Conservation (phyloP, 2,888 invertebrate species). For the Drymonia ruficornis region DNA sequence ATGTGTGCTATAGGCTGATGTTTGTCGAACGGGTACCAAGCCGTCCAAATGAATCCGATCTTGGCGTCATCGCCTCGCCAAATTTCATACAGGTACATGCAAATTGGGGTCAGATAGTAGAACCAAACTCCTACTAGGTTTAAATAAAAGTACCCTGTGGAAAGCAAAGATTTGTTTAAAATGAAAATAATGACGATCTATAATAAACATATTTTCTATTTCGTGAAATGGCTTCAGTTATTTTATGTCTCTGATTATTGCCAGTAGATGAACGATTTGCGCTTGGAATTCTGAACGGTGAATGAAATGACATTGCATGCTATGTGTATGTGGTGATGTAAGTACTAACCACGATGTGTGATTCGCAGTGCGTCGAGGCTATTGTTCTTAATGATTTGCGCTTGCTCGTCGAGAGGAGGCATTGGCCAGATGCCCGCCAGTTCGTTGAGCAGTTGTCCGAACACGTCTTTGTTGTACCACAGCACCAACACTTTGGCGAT, state of each 20-base stretch:
- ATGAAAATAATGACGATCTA: not conserved
- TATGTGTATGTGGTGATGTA: not conserved
- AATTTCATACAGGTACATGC: conserved; percentile 55
- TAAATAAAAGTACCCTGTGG: conserved; percentile 68
- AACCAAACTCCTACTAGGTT: conserved; percentile 72
- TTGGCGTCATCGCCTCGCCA: conserved; percentile 51
- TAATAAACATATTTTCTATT: not conserved
- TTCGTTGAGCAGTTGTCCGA: conserved; percentile 62
- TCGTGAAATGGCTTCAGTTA: no score
- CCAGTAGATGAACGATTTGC: no score
- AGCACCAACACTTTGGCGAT: conserved; percentile 69
- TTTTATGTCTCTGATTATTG: no score
- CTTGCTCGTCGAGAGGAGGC: conserved; percentile 60
- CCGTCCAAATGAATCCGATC: conserved; percentile 72
- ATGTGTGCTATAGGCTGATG: conserved; percentile 61
- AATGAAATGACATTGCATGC: no score
- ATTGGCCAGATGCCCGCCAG: conserved; percentile 74
- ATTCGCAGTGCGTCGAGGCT: conserved; percentile 63
- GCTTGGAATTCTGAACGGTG: no score
- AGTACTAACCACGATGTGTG: conserved; percentile 65
- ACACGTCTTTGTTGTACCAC: conserved; percentile 73
- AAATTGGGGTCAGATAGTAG: conserved; percentile 72
- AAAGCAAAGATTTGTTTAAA: no score
- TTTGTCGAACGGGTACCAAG: conserved; percentile 80
- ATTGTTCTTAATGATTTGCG: conserved; percentile 59